phyloP scores from a whole-genome alignment of 2,797 vertebrate species.

The Acropternis orthonyx region DNA sequence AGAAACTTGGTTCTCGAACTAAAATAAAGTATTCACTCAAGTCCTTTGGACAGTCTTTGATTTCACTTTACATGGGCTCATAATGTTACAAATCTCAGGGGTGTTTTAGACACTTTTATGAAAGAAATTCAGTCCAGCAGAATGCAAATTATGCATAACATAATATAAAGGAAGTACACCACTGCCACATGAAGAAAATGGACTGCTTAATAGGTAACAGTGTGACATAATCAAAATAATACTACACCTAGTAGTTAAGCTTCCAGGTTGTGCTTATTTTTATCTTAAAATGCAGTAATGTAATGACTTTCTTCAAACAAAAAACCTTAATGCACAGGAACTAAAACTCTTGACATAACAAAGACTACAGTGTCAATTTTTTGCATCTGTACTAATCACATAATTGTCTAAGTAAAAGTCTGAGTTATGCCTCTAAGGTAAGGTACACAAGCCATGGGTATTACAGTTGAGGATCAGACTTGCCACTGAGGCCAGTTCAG shows the following conservation, averaged over 20 bases:
- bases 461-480: not conserved
- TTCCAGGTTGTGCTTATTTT: not conserved
- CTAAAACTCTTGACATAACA: not conserved
- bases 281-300: not conserved
- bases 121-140: not conserved
- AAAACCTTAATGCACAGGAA: not conserved
- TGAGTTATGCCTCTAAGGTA: not conserved
- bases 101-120: not conserved
- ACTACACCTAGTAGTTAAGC: not conserved
- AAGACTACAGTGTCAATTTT: not conserved
- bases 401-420: not conserved
- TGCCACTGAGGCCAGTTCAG: not conserved
- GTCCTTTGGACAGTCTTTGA: not conserved
- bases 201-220: not conserved
- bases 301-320: not conserved
- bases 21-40: not conserved
- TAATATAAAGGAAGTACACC: not conserved
- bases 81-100: not conserved
- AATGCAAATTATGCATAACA: not conserved
- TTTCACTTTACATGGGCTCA: not conserved
- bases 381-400: not conserved
- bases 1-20: not conserved
- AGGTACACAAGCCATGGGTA: not conserved
- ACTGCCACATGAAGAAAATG: not conserved
- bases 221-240: not conserved